phyloP scores from a whole-genome alignment of 1,140 invertebrate genomes.

The Trypoxylus dichotomus region DNA sequence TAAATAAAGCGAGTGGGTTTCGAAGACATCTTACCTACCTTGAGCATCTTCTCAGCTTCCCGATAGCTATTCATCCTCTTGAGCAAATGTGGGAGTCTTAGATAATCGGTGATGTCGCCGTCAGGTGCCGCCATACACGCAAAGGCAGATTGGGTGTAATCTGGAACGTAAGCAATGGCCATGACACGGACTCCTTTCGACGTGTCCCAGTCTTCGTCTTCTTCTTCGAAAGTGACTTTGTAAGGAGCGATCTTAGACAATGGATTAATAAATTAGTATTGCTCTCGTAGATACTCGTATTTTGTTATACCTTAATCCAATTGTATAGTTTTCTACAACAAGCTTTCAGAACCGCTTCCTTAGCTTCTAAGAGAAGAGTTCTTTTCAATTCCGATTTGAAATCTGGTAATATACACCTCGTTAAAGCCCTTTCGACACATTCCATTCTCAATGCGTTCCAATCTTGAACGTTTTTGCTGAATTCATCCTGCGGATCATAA shows the following conservation, averaged over 20 bases:
- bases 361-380: slow-evolving; percentile 82
- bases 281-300: slow-evolving; percentile 24
- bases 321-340: slow-evolving; percentile 86
- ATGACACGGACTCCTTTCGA: slow-evolving; percentile 79
- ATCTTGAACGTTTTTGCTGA: slow-evolving; percentile 91
- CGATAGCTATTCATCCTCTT: slow-evolving; percentile 78
- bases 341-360: slow-evolving; percentile 83
- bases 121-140: slow-evolving; percentile 83
- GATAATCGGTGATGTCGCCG: slow-evolving; percentile 89
- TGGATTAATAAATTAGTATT: neutral
- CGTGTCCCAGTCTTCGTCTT: slow-evolving; percentile 90
- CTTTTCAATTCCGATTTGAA: slow-evolving; percentile 85
- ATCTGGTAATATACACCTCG: slow-evolving; percentile 86
- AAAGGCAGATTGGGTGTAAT: slow-evolving; percentile 86
- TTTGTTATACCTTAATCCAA: slow-evolving; percentile 74
- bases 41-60: slow-evolving; percentile 70
- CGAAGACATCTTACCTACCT: slow-evolving; percentile 48
- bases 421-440: slow-evolving; percentile 86
- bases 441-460: slow-evolving; percentile 92
- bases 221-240: slow-evolving; percentile 76
- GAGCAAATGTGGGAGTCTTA: slow-evolving; percentile 82
- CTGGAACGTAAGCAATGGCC: slow-evolving; percentile 85
- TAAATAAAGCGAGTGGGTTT: neutral
- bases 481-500: slow-evolving; percentile 78
- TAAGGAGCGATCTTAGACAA: slow-evolving; percentile 74